Evolutionary conservation across 2,888 invertebrate species (phyloP), one percentile per base, ranked within the genome.

Genomic region (Protodeltote pygarga): DNA sequence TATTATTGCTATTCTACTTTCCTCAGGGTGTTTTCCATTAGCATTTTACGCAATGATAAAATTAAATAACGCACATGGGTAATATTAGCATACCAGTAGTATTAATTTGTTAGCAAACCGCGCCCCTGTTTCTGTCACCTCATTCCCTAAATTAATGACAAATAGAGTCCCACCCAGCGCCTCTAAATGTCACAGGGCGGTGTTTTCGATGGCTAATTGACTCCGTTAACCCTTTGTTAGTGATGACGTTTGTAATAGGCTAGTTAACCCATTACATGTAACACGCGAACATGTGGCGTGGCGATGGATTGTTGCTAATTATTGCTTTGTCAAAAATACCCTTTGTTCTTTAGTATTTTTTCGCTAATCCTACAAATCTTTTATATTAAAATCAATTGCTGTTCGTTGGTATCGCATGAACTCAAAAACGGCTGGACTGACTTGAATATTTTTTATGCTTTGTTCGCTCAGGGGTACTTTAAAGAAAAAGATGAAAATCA

Each of bases 71-170:
- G n/a, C n/a, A n/a, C n/a, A n/a, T n/a, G n/a, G n/a, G n/a, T n/a
- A n/a, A n/a, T n/a, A 47, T 33, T 13, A 38, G 25, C 50, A 65
- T 49, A 57, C 53, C 55, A 49, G 61, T 78, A 75, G 76, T 80
- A 83, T 85, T 89, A 90, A 90, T 89, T 89, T 84, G 82, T 77
- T 76, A 75, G 74, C 76, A 65, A 77, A 78, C 87, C 88, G 79
- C 87, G 78, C 89, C 90, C 75, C 71, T 83, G 85, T 84, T 84
- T 71, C 83, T 85, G 89, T 89, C 88, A 87, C 87, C 85, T 88
- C 84, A 87, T 85, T 86, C 77, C 84, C 87, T 77, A 89, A 90
- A 89, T 90, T 90, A 89, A 89, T 89, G 89, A 89, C 90, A 90
- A 91, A 91, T 85, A 90, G 79, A 77, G 78, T 70, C 77, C 73